These are phyloP conservation scores for Oscheius myriophilus DNA, from an alignment of 2,888 invertebrate species.

Conservation along the genomic window DNA sequence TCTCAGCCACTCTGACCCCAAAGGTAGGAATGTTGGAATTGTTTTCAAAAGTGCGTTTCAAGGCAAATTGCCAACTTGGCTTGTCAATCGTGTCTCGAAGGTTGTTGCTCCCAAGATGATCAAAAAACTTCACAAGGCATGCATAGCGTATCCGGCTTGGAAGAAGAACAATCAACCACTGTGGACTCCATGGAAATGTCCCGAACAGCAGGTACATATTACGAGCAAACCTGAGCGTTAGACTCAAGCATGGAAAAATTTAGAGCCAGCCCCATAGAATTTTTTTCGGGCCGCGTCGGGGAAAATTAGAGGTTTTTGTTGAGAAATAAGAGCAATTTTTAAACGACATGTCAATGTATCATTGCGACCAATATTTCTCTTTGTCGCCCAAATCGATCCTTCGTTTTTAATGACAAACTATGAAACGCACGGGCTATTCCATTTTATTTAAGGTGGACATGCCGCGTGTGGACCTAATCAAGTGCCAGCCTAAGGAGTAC, in stretches of 20 bases:
- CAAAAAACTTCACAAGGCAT: slow-evolving; percentile 83
- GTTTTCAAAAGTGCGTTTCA: slow-evolving; percentile 6
- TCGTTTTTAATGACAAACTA: too few relatives aligned
- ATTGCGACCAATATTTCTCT: too few relatives aligned
- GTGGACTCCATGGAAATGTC: slow-evolving; percentile 87
- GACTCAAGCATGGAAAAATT: too few relatives aligned
- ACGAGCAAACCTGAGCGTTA: too few relatives aligned
- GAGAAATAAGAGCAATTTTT: too few relatives aligned
- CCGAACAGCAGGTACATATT: slow-evolving; percentile 78
- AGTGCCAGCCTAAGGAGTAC: slow-evolving; percentile 58
- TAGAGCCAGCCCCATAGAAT: too few relatives aligned
- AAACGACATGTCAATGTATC: too few relatives aligned
- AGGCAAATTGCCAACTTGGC: slow-evolving; percentile 82
- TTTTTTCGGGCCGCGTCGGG: too few relatives aligned
- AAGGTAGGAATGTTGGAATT: slow-evolving; percentile 14
- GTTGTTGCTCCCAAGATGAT: slow-evolving; percentile 87
- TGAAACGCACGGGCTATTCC: too few relatives aligned
- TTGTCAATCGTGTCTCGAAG: slow-evolving; percentile 87
- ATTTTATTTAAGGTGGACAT: slow-evolving; percentile 50
- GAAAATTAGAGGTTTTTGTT: too few relatives aligned
- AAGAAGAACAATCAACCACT: slow-evolving; percentile 82
- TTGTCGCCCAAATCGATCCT: too few relatives aligned
- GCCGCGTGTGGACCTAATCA: slow-evolving; percentile 45
- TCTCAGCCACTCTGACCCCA: slow-evolving; percentile 82
- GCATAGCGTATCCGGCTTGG: slow-evolving; percentile 83